A percentile compares a stretch with the other conserved stretches of the same genome.
phyloP scores from a whole-genome alignment of 2,797 vertebrate genomes.

The Enteromius anoplus region DNA sequence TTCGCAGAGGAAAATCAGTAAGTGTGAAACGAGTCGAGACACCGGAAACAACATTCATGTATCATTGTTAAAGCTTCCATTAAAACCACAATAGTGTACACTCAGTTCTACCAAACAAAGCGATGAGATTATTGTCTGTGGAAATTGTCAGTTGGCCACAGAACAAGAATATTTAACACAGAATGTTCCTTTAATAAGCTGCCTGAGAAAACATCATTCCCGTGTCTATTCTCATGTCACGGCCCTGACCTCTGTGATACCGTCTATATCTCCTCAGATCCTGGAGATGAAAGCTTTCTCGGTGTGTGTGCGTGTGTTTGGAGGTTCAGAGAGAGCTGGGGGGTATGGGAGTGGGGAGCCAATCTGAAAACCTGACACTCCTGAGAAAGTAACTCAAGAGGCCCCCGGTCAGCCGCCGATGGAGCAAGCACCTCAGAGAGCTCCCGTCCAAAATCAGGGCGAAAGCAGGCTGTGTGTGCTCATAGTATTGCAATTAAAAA shows the following conservation, averaged over 20 bases:
- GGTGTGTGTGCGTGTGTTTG: conserved; percentile 43
- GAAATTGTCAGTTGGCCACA: neutral
- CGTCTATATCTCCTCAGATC: conserved; percentile 32
- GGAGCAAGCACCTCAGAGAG: conserved; percentile 53
- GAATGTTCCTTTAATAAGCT: neutral
- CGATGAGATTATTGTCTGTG: neutral
- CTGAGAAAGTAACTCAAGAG: conserved; percentile 63
- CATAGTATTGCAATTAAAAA: neutral
- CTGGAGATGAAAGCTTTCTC: conserved; percentile 47
- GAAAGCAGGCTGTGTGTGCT: neutral
- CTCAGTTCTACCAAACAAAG: neutral
- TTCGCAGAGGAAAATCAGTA: conserved; percentile 2
- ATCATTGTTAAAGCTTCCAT: conserved; percentile 7
- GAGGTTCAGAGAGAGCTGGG: conserved; percentile 33
- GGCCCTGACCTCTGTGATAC: conserved; percentile 5
- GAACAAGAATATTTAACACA: neutral
- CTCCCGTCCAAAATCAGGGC: conserved; percentile 15
- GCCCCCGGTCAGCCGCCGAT: conserved; percentile 36
- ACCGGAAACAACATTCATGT: neutral
- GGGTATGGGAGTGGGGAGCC: conserved; percentile 23
- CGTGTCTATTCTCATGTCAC: conserved; percentile 3
- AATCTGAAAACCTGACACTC: conserved; percentile 64
- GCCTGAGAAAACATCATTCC: conserved; percentile 19
- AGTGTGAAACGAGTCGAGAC: neutral
- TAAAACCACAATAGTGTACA: neutral